phyloP scores from a whole-genome alignment of 2,113 vertebrate species.

The Mungos mungo region DNA sequence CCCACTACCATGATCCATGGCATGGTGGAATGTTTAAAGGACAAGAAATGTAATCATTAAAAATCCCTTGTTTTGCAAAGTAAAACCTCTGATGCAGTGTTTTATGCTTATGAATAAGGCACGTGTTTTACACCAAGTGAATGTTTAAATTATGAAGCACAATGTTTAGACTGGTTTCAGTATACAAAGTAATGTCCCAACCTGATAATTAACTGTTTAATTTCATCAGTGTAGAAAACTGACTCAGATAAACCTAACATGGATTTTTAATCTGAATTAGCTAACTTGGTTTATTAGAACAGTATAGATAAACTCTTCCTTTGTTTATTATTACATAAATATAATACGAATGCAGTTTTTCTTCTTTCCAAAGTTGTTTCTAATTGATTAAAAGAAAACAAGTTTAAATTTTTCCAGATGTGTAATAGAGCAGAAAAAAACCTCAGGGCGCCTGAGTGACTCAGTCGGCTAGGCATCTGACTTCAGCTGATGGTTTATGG shows the following conservation, averaged over 20 bases:
- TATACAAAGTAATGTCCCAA: conserved; percentile 6
- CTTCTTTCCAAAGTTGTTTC: neutral
- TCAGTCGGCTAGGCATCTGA: too few relatives aligned
- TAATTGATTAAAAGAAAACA: conserved; percentile 1
- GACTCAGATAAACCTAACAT: neutral
- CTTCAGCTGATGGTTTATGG: too few relatives aligned
- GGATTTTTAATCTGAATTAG: conserved; percentile 5
- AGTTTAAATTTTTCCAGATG: neutral
- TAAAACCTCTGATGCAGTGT: conserved; percentile 28
- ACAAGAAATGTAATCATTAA: neutral
- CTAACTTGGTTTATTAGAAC: neutral
- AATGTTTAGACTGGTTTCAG: conserved; percentile 49
- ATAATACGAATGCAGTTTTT: neutral
- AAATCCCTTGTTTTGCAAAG: conserved; percentile 36
- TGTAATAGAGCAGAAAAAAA: neutral
- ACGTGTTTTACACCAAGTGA: neutral
- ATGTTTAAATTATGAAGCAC: conserved; percentile 35
- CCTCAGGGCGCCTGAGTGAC: too few relatives aligned
- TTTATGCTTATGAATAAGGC: conserved; percentile 33
- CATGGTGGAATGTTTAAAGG: neutral
- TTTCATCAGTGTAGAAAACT: conserved; percentile 11
- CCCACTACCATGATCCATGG: neutral
- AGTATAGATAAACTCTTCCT: neutral
- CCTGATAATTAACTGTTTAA: neutral
- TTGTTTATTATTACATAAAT: conserved; percentile 22